phyloP scores from a whole-genome alignment of 2,888 invertebrate species.

The Polyommatus iphigenia region DNA sequence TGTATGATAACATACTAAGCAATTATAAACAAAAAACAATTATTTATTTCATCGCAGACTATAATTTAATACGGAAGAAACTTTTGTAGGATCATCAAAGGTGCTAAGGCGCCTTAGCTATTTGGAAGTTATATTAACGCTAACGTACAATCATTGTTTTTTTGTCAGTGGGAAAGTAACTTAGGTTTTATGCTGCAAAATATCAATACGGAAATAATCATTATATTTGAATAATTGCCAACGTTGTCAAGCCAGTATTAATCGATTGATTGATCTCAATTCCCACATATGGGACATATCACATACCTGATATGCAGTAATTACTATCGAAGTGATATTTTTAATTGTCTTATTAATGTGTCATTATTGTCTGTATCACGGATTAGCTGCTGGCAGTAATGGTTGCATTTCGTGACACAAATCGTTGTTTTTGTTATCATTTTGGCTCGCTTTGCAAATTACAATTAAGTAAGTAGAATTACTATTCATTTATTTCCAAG shows the following conservation, averaged over 20 bases:
- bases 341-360: slow-evolving; percentile 30
- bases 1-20: no score
- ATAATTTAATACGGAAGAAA: no score
- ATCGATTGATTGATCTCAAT: slow-evolving; percentile 21
- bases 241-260: neutral
- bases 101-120: no score
- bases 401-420: neutral
- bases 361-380: slow-evolving; percentile 26
- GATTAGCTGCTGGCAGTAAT: neutral
- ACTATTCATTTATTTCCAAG: no score
- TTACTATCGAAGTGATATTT: slow-evolving; percentile 26
- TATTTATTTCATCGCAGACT: no score
- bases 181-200: neutral
- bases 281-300: neutral
- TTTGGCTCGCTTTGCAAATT: neutral
- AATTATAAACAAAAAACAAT: no score
- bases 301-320: slow-evolving; percentile 23
- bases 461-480: neutral
- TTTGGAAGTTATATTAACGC: no score
- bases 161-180: no score
- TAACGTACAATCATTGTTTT: no score
- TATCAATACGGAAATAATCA: neutral
- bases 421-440: neutral
- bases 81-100: no score
- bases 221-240: no score